Base-by-base conservation (phyloP, 1,140 invertebrate species). In the Cryptotermes secundus region DNA sequence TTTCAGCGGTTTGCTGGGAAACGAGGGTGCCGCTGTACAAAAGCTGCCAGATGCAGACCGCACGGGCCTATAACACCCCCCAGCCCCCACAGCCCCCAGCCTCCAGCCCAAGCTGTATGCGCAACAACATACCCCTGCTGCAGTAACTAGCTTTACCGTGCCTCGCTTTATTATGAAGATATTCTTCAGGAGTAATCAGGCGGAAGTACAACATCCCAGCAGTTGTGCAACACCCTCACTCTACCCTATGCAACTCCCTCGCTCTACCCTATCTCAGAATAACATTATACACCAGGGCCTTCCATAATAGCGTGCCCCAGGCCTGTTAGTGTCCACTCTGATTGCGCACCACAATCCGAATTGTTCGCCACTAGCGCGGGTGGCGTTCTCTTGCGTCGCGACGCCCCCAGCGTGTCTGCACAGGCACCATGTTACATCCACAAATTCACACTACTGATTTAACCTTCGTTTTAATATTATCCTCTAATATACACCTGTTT, bases 1-100 rank as follows among this genome's bases (percentile, higher is more conserved):
- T 82, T 82, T 82, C 81, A 82, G 59, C 59, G 31, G 81, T 82
- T 82, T 82, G 81, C 81, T 82, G 81, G 81, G 53, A 82, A 81
- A 82, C 81, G 42, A 34, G 81, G 81, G 81, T 82, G 3, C 34
- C 35, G 34, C 1, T 38, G 72, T 42, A 83, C 83, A 83, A 83
- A 83, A 36, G 83, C 53, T 79, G 83, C 83, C 83, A 83, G 53
- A 83, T 83, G 83, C 83, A 83, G 53, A 83, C 36, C 81, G 42
- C 19, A 34, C n/a, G 12, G 81, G 14, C 10, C n/a, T 59, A 9
- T 45, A 38, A 7, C n/a, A 26, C 81, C 31, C 22, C 42, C 42
- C 3, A 26, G 3, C 53, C 24, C 53, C 53, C 53, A 10, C 19
- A 59, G 6, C 19, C 19, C 53, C 19, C 53, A 59, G 6, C 53